Conservation (phyloP, 2,113 vertebrate genomes). For the Heliornis fulica region DNA sequence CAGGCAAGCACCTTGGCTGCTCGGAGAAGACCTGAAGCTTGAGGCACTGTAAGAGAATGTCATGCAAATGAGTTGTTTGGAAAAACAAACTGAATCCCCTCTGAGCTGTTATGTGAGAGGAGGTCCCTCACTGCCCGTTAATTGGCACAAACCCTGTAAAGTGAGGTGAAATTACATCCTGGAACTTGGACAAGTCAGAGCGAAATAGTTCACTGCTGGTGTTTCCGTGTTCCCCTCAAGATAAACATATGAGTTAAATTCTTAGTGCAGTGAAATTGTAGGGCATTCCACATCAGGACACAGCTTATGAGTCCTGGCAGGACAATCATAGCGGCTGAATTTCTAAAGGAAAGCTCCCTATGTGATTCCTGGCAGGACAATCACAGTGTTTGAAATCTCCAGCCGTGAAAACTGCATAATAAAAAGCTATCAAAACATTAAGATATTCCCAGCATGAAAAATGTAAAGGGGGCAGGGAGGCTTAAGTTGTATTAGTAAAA, state of each 20-base stretch:
- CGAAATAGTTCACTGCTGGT: neutral
- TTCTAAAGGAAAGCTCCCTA: constrained; percentile 26
- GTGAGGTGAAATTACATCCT: constrained; percentile 7
- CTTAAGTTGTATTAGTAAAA: constrained; percentile 48
- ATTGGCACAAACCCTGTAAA: neutral
- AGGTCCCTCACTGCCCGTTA: neutral
- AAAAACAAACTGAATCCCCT: neutral
- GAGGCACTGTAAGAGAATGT: neutral
- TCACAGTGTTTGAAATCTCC: constrained; percentile 43
- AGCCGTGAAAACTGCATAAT: constrained; percentile 45
- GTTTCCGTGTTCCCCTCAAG: neutral
- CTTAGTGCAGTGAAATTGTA: neutral
- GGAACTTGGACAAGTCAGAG: neutral
- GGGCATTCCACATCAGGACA: neutral
- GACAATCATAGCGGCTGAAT: neutral
- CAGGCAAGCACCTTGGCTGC: neutral
- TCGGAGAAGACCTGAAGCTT: neutral
- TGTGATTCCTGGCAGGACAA: constrained; percentile 61
- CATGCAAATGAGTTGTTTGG: neutral
- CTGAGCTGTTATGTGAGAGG: neutral
- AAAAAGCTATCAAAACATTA: constrained; percentile 60
- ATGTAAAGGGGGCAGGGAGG: neutral
- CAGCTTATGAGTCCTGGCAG: constrained; percentile 22
- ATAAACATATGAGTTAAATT: neutral
- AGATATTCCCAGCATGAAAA: constrained; percentile 45